Evolutionary conservation across 2,888 invertebrate genomes (phyloP).

Genomic region (Anticlea derivata): DNA sequence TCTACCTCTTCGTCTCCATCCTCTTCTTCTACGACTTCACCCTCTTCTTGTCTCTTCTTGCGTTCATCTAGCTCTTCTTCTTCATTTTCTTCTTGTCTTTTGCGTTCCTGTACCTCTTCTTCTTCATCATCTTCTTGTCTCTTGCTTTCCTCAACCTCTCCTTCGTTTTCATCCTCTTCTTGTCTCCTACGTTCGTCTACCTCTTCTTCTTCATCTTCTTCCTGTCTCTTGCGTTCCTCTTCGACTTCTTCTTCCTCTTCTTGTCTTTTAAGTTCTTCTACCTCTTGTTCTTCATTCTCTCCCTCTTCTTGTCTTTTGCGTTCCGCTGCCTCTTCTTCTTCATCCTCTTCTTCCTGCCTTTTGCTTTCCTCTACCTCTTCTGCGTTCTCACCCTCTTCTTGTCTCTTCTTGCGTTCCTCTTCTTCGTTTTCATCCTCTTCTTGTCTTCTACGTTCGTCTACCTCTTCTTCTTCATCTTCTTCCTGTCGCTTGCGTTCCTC

Average conservation of each 20-base stretch:
- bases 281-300: conserved; percentile 8
- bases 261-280: conserved; percentile 1
- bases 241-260: conserved; percentile 17
- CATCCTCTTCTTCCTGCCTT: conserved; percentile 12
- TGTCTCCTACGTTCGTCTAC: background rate
- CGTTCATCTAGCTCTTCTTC: conserved; percentile 7
- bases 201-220: background rate
- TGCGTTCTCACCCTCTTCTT: conserved; percentile 9
- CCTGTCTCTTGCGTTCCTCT: conserved; percentile 3
- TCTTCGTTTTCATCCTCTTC: conserved; percentile 1
- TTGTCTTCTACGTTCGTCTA: background rate
- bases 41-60: no score
- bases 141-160: conserved; percentile 3
- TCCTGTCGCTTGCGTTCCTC: background rate
- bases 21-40: background rate
- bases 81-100: conserved; percentile 11
- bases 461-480: conserved; percentile 2
- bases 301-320: conserved; percentile 8
- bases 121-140: conserved; percentile 8
- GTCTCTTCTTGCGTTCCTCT: background rate
- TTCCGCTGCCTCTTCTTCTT: conserved; percentile 10
- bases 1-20: no score
- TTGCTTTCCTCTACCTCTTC: conserved; percentile 15
- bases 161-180: conserved; percentile 17
- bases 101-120: conserved; percentile 12